These are phyloP conservation scores for Nicator chloris DNA, from an alignment of 2,113 vertebrate species.

Conservation along the genomic window DNA sequence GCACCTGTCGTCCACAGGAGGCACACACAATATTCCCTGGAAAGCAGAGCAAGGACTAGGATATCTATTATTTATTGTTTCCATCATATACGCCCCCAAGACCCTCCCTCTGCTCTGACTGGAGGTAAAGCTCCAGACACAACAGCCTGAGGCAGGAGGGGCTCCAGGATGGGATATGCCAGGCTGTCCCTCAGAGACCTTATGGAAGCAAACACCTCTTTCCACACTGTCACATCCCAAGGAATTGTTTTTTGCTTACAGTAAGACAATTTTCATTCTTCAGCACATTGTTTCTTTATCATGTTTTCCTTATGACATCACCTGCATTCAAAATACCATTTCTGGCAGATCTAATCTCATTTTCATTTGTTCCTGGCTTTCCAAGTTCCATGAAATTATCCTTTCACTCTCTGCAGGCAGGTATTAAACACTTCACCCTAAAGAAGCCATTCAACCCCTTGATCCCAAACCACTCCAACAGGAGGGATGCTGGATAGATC, in stretches of 20 bases:
- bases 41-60: background rate
- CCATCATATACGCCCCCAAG: background rate
- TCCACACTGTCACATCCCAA: background rate
- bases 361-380: background rate
- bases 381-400: background rate
- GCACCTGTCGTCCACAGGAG: background rate
- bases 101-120: background rate
- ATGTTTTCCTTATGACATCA: background rate
- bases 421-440: background rate
- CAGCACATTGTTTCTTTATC: background rate
- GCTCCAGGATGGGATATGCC: background rate
- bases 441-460: background rate
- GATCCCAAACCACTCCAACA: background rate
- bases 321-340: background rate
- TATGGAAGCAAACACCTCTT: background rate
- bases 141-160: background rate
- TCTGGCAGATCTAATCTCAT: background rate
- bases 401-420: background rate
- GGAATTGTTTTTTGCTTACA: background rate
- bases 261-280: background rate
- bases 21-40: background rate
- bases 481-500: background rate
- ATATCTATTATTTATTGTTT: background rate
- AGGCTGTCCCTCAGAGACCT: background rate
- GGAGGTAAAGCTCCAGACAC: background rate